Evolutionary conservation across 53 echinoderm and acorn worm species (phyloP).

Genomic region (Zoroaster sp.): DNA sequence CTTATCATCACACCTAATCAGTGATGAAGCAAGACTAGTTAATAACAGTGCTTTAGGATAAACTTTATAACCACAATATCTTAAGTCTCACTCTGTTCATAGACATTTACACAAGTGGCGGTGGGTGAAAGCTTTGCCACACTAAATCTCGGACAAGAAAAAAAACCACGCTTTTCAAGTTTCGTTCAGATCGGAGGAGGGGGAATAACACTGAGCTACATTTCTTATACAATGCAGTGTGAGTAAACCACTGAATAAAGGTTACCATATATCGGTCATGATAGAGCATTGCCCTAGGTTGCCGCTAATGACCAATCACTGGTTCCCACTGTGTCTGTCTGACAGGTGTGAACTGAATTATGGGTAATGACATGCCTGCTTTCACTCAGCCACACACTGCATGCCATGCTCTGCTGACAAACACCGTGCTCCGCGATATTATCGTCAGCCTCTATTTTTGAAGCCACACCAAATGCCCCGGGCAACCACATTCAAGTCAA

Average conservation of each 20-base stretch:
- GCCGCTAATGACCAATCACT: slow-evolving; percentile 50
- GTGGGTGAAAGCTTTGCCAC: too few species aligned
- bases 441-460: not conserved
- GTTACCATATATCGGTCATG: slow-evolving; percentile 48
- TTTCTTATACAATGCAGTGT: not conserved
- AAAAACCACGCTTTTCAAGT: too few species aligned
- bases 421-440: not conserved
- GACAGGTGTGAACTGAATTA: slow-evolving; percentile 54
- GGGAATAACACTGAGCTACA: too few species aligned
- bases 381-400: slow-evolving; percentile 30
- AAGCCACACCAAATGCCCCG: not conserved
- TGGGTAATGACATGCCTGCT: slow-evolving; percentile 42
- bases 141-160: too few species aligned
- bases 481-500: slow-evolving; percentile 35
- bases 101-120: too few species aligned
- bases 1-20: too few species aligned
- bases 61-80: too few species aligned
- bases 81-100: too few species aligned
- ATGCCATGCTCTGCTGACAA: not conserved
- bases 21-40: too few species aligned
- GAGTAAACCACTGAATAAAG: not conserved
- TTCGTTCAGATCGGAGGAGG: too few species aligned
- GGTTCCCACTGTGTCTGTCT: slow-evolving; percentile 27
- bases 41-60: too few species aligned
- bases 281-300: slow-evolving; percentile 48